A percentile compares a stretch with the other conserved stretches of the same genome.
phyloP scores from a whole-genome alignment of 2,797 vertebrate species.

The Aplochiton taeniatus region DNA sequence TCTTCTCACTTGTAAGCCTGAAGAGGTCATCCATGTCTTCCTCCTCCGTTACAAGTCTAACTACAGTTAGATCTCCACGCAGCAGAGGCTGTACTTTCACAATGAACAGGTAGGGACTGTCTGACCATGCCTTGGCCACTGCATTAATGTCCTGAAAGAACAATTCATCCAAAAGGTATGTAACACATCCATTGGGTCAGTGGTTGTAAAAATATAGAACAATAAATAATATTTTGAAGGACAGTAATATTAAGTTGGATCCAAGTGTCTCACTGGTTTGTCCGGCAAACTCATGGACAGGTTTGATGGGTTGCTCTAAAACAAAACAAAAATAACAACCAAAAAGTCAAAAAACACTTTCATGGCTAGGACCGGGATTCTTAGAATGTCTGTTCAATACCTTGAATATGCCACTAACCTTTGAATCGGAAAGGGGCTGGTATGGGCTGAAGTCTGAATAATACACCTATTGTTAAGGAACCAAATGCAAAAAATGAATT shows the following conservation, averaged over 20 bases:
- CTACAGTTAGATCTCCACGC: conserved; percentile 16
- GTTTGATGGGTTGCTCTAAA: conserved; percentile 65
- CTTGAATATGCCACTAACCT: conserved; percentile 50
- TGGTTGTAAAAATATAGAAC: no score
- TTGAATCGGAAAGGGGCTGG: conserved; percentile 74
- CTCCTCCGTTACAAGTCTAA: conserved; percentile 22
- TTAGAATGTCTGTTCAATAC: neutral
- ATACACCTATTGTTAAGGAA: conserved; percentile 69
- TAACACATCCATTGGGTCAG: no score
- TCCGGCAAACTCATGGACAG: conserved; percentile 62
- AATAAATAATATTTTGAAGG: no score
- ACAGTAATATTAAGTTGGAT: neutral
- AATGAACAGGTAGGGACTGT: conserved; percentile 94
- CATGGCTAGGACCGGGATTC: neutral
- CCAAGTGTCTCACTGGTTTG: conserved; percentile 67
- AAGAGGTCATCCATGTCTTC: conserved; percentile 50
- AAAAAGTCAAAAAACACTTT: no score
- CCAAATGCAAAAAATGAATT: no score
- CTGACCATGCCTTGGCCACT: conserved; percentile 88
- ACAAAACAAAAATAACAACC: conserved; percentile 4
- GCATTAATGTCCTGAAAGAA: conserved; percentile 76
- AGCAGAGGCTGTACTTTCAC: conserved; percentile 74
- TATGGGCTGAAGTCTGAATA: conserved; percentile 80
- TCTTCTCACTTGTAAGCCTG: conserved; percentile 68
- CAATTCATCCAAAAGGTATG: no score